Conservation (phyloP, 2,113 vertebrate species). For the Catagonus wagneri region DNA sequence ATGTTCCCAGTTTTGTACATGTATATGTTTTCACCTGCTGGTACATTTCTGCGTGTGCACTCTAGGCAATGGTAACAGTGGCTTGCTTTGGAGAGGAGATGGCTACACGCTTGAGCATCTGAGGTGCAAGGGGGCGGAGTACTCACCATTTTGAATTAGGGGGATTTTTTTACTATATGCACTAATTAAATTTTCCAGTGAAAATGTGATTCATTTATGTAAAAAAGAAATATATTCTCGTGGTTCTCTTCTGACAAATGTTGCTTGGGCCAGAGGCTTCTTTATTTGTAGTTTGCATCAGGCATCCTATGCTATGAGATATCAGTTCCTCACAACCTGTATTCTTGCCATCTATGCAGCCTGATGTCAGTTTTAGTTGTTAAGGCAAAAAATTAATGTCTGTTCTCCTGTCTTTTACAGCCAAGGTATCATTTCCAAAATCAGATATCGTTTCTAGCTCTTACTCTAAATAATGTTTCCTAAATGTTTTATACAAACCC, state of each 20-base stretch:
- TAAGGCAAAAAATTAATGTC: neutral
- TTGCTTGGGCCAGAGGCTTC: neutral
- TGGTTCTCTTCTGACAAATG: neutral
- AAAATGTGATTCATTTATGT: neutral
- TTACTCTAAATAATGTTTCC: slow-evolving; percentile 15
- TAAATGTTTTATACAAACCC: slow-evolving; percentile 10
- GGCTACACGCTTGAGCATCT: neutral
- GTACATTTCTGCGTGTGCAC: neutral
- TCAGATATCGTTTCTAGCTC: neutral
- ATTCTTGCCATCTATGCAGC: neutral
- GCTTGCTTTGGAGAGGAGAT: neutral
- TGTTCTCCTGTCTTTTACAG: slow-evolving; percentile 34
- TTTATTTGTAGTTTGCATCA: neutral
- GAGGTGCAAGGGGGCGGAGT: neutral
- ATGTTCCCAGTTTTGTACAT: neutral
- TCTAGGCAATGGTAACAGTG: neutral
- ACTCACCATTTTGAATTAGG: neutral
- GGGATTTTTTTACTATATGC: neutral
- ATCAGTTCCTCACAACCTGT: neutral
- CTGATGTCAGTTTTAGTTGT: neutral
- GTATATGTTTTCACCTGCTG: neutral
- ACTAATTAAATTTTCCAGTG: neutral
- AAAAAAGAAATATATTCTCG: neutral
- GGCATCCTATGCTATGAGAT: neutral
- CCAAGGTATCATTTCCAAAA: slow-evolving; percentile 33